Evolutionary conservation across 1,140 invertebrate genomes (phyloP).

Genomic region (Ganaspis sp.): DNA sequence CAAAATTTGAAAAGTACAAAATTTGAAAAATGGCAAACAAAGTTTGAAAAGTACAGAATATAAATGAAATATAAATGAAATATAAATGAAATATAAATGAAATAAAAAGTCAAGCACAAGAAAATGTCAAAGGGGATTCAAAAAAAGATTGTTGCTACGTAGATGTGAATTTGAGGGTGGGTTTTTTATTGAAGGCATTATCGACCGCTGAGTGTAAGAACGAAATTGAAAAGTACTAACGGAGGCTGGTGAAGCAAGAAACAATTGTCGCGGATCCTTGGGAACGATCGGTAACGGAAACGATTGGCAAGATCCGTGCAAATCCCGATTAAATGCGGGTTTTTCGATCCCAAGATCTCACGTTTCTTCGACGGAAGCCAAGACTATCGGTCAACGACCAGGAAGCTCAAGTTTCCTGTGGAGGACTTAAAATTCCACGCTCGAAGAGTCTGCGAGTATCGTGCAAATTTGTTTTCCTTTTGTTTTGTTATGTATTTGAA

Average conservation of each 20-base stretch:
- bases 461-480: background rate
- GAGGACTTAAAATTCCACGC: conserved; percentile 22
- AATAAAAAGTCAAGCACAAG: too few species aligned
- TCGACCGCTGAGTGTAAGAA: background rate
- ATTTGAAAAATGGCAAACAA: too few species aligned
- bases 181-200: background rate
- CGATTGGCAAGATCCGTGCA: background rate
- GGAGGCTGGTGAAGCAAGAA: background rate
- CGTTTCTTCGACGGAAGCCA: conserved; percentile 29
- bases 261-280: background rate
- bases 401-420: conserved; percentile 26
- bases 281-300: background rate
- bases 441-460: conserved; percentile 8
- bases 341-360: conserved; percentile 13
- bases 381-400: conserved; percentile 26
- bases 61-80: too few species aligned
- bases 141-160: too few species aligned
- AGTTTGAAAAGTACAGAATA: too few species aligned
- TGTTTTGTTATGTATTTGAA: background rate
- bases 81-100: too few species aligned
- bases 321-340: conserved; percentile 3
- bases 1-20: too few species aligned
- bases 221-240: background rate
- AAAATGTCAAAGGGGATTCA: too few species aligned
- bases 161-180: too few species aligned